Evolutionary conservation across 2,797 vertebrate genomes (phyloP), one percentile per base, ranked within the genome.

Genomic region (Columba guinea): DNA sequence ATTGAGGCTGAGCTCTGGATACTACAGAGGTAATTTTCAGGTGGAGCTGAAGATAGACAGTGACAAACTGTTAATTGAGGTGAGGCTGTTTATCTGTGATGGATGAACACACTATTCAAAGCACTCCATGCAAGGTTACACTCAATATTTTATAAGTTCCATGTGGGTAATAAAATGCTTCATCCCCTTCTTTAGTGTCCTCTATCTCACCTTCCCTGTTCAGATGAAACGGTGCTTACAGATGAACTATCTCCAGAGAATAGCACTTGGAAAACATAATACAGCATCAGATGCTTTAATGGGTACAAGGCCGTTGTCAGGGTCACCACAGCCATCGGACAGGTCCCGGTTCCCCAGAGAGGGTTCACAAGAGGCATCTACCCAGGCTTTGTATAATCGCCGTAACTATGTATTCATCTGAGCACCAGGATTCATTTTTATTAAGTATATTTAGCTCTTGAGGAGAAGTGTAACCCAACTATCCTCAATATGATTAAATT

Each of bases 91-190:
- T 83, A 53, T n/a, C 70, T 12, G 3, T 80, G 82, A 90, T 84
- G 93, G 82, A 95, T 91, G 92, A 65, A 70, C 76, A 87, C 58
- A 74, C 60, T 89, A 69, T 5, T 59, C 46, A 62, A 68, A 90
- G 75, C 84, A 44, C 2, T 6, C 82, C 71, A 82, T 52, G 89
- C 75, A 88, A 95, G 89, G 89, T 71, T 95, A 87, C 51, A 63
- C 68, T 94, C 82, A 52, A 39, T 95, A 81, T 89, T 95, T 94
- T 70, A 9, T 71, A 95, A 94, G 63, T 95, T 95, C 68, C 71
- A 9, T 46, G 79, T 48, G 73, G 67, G 51, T 68, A 76, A 90
- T 86, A 84, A 95, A 95, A 92, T 71, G 67, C 51, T 74, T 86
- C 59, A 62, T 79, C 86, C 81, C 16, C 34, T 93, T 82, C 67